phyloP scores from a whole-genome alignment of 2,797 vertebrate species.

The Pseudochirops cupreus region DNA sequence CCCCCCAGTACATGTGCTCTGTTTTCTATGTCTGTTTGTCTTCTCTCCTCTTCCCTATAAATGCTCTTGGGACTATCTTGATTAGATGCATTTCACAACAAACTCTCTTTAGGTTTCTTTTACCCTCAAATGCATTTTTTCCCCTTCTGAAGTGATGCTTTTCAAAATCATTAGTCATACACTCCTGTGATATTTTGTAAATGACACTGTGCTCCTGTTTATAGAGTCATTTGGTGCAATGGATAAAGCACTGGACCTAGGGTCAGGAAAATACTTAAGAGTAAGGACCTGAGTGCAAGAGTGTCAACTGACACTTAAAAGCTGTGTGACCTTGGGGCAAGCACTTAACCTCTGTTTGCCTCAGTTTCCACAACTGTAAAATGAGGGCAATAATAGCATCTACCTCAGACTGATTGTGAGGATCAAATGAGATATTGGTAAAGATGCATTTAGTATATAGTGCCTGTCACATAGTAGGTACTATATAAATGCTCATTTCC shows the following conservation, averaged over 20 bases:
- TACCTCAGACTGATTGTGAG: background rate
- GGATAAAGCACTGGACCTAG: background rate
- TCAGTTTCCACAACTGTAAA: background rate
- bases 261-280: background rate
- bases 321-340: background rate
- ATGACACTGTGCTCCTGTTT: background rate
- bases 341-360: background rate
- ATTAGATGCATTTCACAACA: background rate
- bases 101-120: background rate
- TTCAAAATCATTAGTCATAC: background rate
- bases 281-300: background rate
- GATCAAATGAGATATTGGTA: background rate
- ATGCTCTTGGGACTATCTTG: background rate
- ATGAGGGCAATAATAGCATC: background rate
- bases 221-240: background rate
- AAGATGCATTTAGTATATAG: background rate
- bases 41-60: background rate
- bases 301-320: background rate
- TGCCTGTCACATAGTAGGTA: background rate
- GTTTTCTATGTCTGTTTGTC: background rate
- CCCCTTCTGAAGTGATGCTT: background rate
- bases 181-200: background rate
- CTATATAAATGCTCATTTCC: background rate
- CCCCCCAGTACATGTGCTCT: background rate
- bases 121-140: background rate